Percentiles rank a stretch among this genome's conserved stretches.
Evolutionary conservation across 2,888 invertebrate genomes (phyloP).

Genomic region (Drosophila falleni): DNA sequence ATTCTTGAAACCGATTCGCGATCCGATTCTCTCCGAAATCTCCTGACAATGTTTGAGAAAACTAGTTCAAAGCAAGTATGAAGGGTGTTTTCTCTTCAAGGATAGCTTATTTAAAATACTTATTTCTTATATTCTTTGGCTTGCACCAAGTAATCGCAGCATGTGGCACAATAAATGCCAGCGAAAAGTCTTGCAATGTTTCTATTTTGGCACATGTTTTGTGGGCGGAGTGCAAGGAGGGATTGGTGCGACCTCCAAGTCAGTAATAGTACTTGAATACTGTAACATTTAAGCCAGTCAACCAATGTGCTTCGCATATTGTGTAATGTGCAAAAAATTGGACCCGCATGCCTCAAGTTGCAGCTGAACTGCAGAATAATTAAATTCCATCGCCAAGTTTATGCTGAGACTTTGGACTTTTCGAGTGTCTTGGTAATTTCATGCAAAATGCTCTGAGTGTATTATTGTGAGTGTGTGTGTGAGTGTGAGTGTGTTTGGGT

Average conservation of each 20-base stretch:
- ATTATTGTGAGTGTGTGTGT: background rate
- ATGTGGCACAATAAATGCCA: slow-evolving; percentile 70
- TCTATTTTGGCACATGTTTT: slow-evolving; percentile 60
- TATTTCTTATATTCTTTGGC: slow-evolving; percentile 12
- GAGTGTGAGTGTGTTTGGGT: slow-evolving; percentile 20
- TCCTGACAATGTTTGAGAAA: too few relatives aligned
- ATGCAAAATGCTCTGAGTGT: slow-evolving; percentile 52
- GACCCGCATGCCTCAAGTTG: slow-evolving; percentile 61
- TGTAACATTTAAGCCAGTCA: slow-evolving; percentile 22
- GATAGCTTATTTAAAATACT: background rate
- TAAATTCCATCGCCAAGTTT: slow-evolving; percentile 74
- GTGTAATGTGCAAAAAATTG: slow-evolving; percentile 76
- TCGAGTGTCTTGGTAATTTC: slow-evolving; percentile 66
- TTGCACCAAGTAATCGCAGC: slow-evolving; percentile 66
- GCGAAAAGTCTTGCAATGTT: slow-evolving; percentile 50
- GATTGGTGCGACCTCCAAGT: slow-evolving; percentile 2
- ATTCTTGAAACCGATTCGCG: background rate
- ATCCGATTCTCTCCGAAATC: too few relatives aligned
- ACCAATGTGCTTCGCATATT: slow-evolving; percentile 36
- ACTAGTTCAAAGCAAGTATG: background rate
- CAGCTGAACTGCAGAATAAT: slow-evolving; percentile 71
- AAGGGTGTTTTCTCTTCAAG: slow-evolving; percentile 3
- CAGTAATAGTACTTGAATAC: slow-evolving; percentile 2
- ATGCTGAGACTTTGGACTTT: slow-evolving; percentile 55
- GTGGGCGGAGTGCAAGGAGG: background rate